Conservation (phyloP, 2,797 vertebrate species). For the Merluccius polli region DNA sequence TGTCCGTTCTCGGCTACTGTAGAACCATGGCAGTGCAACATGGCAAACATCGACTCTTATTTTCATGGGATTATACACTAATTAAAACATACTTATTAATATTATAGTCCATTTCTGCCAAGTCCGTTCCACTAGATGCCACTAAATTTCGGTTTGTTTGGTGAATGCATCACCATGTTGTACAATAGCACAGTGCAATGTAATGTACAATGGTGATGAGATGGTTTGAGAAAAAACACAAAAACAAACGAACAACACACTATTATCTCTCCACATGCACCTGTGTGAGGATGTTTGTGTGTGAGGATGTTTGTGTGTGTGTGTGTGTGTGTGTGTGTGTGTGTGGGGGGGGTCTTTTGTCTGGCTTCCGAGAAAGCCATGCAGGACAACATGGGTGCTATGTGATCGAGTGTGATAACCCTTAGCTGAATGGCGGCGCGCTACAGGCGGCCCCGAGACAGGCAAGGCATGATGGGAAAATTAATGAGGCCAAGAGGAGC, state of each 20-base stretch:
- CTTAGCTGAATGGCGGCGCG: slow-evolving; percentile 2
- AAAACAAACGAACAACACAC: neutral
- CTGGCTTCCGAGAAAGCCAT: neutral
- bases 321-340: neutral
- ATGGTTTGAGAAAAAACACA: too few relatives aligned
- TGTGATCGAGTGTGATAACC: neutral
- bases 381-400: neutral
- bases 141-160: too few relatives aligned
- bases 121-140: too few relatives aligned
- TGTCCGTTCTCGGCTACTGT: too few relatives aligned
- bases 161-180: neutral
- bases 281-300: neutral
- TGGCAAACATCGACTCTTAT: too few relatives aligned
- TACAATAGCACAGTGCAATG: neutral
- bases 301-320: neutral
- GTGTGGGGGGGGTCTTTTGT: neutral
- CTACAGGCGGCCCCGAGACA: slow-evolving; percentile 9
- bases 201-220: too few relatives aligned
- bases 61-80: too few relatives aligned
- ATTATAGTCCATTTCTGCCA: too few relatives aligned
- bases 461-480: slow-evolving; percentile 23
- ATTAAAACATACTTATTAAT: too few relatives aligned
- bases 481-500: slow-evolving; percentile 32
- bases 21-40: too few relatives aligned
- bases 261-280: neutral